A percentile compares a stretch with the other conserved stretches of the same genome.
These are phyloP conservation scores for Spisula solida DNA, from an alignment of 2,888 invertebrate genomes.

Conservation along the genomic window DNA sequence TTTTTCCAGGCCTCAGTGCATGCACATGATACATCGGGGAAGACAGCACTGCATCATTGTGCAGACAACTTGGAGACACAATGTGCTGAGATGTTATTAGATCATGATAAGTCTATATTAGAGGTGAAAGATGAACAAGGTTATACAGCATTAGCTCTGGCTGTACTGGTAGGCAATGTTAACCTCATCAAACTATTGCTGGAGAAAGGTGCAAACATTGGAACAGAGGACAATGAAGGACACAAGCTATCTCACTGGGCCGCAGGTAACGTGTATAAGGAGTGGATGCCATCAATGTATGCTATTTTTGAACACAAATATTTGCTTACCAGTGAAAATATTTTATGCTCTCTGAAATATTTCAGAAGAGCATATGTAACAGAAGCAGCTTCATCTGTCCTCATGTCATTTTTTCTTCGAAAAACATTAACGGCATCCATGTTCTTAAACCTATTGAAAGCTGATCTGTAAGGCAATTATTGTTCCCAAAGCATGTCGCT, in stretches of 20 bases:
- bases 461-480: no score
- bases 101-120: slow-evolving; percentile 91
- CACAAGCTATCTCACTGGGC: slow-evolving; percentile 99
- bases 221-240: slow-evolving; percentile 96
- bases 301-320: no score
- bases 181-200: slow-evolving; percentile 92
- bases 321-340: no score
- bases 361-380: no score
- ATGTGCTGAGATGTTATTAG: slow-evolving; percentile 92
- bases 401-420: no score
- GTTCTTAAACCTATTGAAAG: no score
- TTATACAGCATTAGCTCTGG: slow-evolving; percentile 97
- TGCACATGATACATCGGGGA: slow-evolving; percentile 78
- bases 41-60: slow-evolving; percentile 97
- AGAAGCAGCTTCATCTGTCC: no score
- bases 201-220: slow-evolving; percentile 95
- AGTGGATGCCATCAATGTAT: no score
- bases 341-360: no score
- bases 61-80: slow-evolving; percentile 91
- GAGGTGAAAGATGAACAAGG: slow-evolving; percentile 92
- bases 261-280: slow-evolving; percentile 92
- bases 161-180: slow-evolving; percentile 90
- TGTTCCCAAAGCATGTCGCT: no score
- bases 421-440: no score
- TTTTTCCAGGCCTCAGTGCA: slow-evolving; percentile 75